Base-by-base conservation (phyloP, 2,113 vertebrate species). In the Leucopsar rothschildi region DNA sequence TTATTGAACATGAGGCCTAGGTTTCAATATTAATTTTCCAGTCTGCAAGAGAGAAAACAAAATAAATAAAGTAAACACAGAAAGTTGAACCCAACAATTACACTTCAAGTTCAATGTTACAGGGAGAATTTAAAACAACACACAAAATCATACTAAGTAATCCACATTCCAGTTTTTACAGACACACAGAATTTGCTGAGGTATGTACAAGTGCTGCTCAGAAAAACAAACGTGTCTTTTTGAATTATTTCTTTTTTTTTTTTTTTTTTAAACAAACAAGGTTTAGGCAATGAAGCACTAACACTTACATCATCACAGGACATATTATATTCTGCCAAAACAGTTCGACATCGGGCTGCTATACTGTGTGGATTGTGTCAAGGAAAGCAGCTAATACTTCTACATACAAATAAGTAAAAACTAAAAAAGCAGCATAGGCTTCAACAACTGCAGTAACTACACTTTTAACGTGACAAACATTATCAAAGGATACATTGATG, bases 311-410 rank as follows among this genome's bases (percentile, higher is more conserved):
- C 99, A 96, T 99, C 99, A 97, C 99, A 99, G 93, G 99, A 99
- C 99, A 99, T 99, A 95, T 99, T 99, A 98, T 99, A 99, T 96
- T 99, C 99, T 96, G 99, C 98, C 97, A 99, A 97, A 96, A 99
- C 98, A 18, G 99, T 99, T 96, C 99, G 98, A 98, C 99, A 99
- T 81, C 99, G 98, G 56, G 99, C 99, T 88, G 99, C 99, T 92
- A 99, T 99, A 97, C 99, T 99, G 97, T 29, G 90, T 35, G 33
- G 50, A 37, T 9, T 59, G 22, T 8, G 93, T 98, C 98, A 98
- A 99, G 98, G 97, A 98, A 98, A 95, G 93, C 72, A 44, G 17
- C 27, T 24, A 49, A 80, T 13, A 31, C 37, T 73, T 75, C 37
- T 6, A 65, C 18, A 86, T 55, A 63, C 50, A n/a, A 49, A 42